Evolutionary conservation across 2,888 invertebrate genomes (phyloP), one percentile per base, ranked within the genome.

Genomic region (Palloptera scutellata): DNA sequence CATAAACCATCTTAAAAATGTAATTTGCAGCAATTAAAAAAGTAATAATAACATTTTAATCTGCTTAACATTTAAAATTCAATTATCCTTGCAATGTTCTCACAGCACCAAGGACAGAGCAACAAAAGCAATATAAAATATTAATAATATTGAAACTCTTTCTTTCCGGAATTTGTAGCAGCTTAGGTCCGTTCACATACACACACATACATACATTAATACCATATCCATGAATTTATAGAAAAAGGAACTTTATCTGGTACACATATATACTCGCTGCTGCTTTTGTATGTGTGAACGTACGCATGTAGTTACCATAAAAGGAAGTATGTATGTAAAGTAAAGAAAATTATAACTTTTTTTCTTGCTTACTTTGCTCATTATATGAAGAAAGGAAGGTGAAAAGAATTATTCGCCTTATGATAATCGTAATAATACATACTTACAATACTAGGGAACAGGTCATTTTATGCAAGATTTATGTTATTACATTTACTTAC

Each of bases 11-110:
- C 30, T 4, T 30, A 30, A 30, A 30, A 4, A 48, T 48, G 2
- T 8, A 48, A 4, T 48, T 48, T 48, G 4, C 51, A 15, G 15
- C 78, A 77, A 77, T 77, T 77, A 79, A 79, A 77, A 77, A 77
- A 30, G 30, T 30, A 30, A 80, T 77, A 77, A 79, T 79, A 78
- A 77, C 78, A 79, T 79, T 79, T 78, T 78, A 78, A 78, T 65
- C 65, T 59, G 65, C 59, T 65, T 65, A 60, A 43, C 53, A 65
- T 52, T 52, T 57, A 65, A 65, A 65, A 65, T 78, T 73, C 75
- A 79, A 79, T 78, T 78, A 78, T 80, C 71, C 69, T 78, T 79
- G 72, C 78, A 79, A 73, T 78, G 78, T 79, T 78, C 79, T 48
- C 6, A 15, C 51, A 30, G 6, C 30, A 30, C 3, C 30, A 30